These are phyloP conservation scores for Stenoptilia bipunctidactyla DNA, from an alignment of 2,888 invertebrate species.

Conservation along the genomic window DNA sequence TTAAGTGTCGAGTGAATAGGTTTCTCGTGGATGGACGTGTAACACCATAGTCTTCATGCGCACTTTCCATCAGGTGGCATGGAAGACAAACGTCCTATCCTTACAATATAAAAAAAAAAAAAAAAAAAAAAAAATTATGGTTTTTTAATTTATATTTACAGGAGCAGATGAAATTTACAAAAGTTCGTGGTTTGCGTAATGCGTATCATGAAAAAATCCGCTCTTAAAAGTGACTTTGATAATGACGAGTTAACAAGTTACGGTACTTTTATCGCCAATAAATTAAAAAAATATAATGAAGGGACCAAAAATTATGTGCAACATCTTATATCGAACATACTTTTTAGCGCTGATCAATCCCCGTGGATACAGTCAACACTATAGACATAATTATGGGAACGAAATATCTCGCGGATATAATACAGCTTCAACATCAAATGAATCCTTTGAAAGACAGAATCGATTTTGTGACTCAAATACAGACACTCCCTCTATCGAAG, in stretches of 20 bases:
- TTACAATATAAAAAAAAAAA: too few species aligned
- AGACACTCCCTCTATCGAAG: conserved; percentile 4
- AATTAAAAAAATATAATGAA: conserved; percentile 6
- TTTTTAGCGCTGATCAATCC: conserved; percentile 5
- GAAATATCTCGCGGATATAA: conserved; percentile 7
- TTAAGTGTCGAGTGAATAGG: too few species aligned
- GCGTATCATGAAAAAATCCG: conserved; percentile 7
- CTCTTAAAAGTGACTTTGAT: conserved; percentile 6
- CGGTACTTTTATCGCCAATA: conserved; percentile 6
- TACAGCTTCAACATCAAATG: conserved; percentile 8
- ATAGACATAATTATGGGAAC: conserved; percentile 6
- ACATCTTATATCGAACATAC: conserved; percentile 6
- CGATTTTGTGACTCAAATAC: conserved; percentile 2
- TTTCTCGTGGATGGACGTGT: too few species aligned
- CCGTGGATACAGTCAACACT: conserved; percentile 4
- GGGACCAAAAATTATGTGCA: conserved; percentile 4
- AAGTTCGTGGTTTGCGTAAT: conserved; percentile 6
- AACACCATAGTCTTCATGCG: too few species aligned
- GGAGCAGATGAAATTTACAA: conserved; percentile 2
- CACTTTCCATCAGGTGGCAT: too few species aligned
- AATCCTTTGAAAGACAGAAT: conserved; percentile 7
- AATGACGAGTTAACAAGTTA: conserved; percentile 3
- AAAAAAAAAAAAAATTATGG: too few species aligned
- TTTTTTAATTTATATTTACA: conserved; percentile 6
- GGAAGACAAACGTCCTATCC: too few species aligned